Evolutionary conservation across 2,888 invertebrate genomes (phyloP).

Genomic region (Arge pagana): DNA sequence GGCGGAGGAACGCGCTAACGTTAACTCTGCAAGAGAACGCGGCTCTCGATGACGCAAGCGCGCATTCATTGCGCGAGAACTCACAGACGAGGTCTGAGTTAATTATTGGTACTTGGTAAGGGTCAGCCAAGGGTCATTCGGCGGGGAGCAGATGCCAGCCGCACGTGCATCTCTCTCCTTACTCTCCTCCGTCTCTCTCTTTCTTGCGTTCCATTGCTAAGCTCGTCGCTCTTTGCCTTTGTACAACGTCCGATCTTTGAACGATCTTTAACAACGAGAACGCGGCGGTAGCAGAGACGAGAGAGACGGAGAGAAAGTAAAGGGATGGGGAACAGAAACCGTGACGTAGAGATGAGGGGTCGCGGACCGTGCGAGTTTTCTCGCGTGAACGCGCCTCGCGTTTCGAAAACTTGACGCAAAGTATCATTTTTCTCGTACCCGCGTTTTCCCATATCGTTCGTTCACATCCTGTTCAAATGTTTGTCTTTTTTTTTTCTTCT

Average conservation of each 20-base stretch:
- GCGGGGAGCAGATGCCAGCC: slow-evolving; percentile 50
- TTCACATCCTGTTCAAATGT: too few species aligned
- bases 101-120: slow-evolving; percentile 54
- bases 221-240: not conserved
- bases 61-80: slow-evolving; percentile 10
- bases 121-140: slow-evolving; percentile 50
- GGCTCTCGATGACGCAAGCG: slow-evolving; percentile 22
- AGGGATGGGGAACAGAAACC: not conserved
- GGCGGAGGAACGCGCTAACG: slow-evolving; percentile 2
- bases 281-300: not conserved
- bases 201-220: slow-evolving; percentile 2
- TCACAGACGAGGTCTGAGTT: slow-evolving; percentile 40
- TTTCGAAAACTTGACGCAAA: too few species aligned
- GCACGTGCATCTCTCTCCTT: slow-evolving; percentile 42
- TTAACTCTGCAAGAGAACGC: slow-evolving; percentile 34
- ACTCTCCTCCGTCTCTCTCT: slow-evolving; percentile 14
- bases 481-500: too few species aligned
- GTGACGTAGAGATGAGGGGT: too few species aligned
- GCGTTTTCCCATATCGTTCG: too few species aligned
- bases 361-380: too few species aligned
- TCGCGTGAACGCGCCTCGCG: too few species aligned
- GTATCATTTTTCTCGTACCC: too few species aligned
- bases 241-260: not conserved
- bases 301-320: not conserved
- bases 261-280: not conserved